Evolutionary conservation across 2,797 vertebrate species (phyloP).

Genomic region (Carcharodon carcharias): DNA sequence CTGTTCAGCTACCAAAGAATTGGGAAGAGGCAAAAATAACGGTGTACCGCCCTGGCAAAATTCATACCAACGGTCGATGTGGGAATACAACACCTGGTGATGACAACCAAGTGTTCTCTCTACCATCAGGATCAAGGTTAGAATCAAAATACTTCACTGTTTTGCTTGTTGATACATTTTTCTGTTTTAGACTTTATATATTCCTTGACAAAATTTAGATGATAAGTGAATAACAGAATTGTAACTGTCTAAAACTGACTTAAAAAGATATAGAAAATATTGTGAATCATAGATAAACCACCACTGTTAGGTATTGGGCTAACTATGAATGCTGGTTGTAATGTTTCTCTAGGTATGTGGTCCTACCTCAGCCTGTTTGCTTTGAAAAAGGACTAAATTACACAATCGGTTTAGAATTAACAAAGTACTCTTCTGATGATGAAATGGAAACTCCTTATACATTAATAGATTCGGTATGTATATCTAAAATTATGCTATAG

Average conservation of each 20-base stretch:
- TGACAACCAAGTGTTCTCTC: constrained; percentile 80
- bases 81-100: constrained; percentile 87
- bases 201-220: neutral
- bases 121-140: constrained; percentile 85
- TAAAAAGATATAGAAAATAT: neutral
- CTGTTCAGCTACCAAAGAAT: constrained; percentile 77
- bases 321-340: neutral
- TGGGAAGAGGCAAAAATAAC: constrained; percentile 92
- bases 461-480: constrained; percentile 86
- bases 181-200: neutral
- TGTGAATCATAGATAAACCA: neutral
- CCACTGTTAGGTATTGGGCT: neutral
- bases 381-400: constrained; percentile 88
- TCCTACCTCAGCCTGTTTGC: constrained; percentile 78
- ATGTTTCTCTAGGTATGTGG: constrained; percentile 62
- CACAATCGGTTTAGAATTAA: constrained; percentile 78
- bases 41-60: constrained; percentile 70
- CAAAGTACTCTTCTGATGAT: constrained; percentile 70
- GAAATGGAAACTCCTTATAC: constrained; percentile 81
- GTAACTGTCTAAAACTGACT: neutral
- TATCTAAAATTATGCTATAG: neutral
- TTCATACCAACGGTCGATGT: constrained; percentile 78
- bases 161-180: neutral
- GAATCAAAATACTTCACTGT: constrained; percentile 35
- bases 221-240: neutral